These are phyloP conservation scores for Papilio machaon DNA, from an alignment of 1,140 invertebrate genomes.

Conservation along the genomic window DNA sequence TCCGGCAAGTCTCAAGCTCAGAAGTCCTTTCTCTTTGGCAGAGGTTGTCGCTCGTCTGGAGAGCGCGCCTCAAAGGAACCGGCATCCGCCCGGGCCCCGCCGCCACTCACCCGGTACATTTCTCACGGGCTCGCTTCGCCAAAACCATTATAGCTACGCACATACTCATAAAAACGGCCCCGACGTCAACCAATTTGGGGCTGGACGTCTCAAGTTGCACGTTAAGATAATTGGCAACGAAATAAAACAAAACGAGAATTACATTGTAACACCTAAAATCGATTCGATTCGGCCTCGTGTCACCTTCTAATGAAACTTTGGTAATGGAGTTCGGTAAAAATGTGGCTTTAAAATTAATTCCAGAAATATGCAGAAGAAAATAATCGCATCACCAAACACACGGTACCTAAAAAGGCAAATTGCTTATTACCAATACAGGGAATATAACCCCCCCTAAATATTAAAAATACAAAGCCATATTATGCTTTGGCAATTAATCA, in stretches of 20 bases:
- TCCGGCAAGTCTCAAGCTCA: conserved; percentile 46
- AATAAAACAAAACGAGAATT: conserved; percentile 50
- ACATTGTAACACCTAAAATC: conserved; percentile 42
- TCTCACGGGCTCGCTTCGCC: conserved; percentile 81
- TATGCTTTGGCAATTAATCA: no score
- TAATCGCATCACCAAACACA: background rate
- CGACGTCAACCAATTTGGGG: conserved; percentile 59
- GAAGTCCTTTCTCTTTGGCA: conserved; percentile 67
- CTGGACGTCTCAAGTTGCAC: conserved; percentile 52
- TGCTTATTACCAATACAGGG: background rate
- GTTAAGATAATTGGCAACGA: conserved; percentile 56
- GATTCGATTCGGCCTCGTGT: background rate
- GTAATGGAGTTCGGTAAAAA: background rate
- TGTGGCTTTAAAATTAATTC: background rate
- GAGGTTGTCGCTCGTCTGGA: conserved; percentile 73
- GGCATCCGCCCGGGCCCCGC: conserved; percentile 74
- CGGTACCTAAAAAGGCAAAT: background rate
- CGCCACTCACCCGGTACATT: conserved; percentile 76
- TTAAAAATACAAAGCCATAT: background rate
- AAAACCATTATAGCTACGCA: conserved; percentile 71
- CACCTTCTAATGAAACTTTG: background rate
- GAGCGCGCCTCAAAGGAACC: conserved; percentile 77
- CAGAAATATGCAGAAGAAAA: background rate
- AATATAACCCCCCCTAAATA: background rate
- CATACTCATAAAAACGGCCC: conserved; percentile 58